Evolutionary conservation across 1,140 invertebrate genomes (phyloP), one percentile per base, ranked within the genome.

Genomic region (Pteromalus puparum): DNA sequence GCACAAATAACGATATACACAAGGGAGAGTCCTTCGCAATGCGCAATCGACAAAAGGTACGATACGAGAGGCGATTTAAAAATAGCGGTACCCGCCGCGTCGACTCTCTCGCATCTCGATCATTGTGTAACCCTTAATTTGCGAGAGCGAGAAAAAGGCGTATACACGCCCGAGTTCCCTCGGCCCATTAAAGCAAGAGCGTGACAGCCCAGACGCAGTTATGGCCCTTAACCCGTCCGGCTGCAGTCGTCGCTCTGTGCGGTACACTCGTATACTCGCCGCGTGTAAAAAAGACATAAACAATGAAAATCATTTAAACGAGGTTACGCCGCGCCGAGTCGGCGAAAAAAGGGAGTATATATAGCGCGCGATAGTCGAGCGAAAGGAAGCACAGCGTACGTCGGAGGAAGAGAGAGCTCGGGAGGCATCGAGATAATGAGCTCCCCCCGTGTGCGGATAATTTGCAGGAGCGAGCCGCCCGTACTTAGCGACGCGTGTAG

Each of bases 401-500:
- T 18, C 53, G 18, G 53, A n/a, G 21, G 21, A n/a, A 61, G 53
- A 61, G 53, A 18, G 53, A 61, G 21, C 42, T 46, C 30, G 30
- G 30, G 30, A 34, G 30, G 48, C 53, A 61, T 61, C 53, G 6
- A 61, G 53, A 61, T 61, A 61, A 61, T 61, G 53, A 61, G 53
- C 12, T 61, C 53, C 53, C 53, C 53, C 21, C 18, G 53, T 4
- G 46, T 9, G 15, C 15, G 46, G 15, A 61, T 61, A 61, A 61
- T 61, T 61, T 4, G 53, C 53, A 6, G 48, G 48, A 53, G 53
- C 53, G 53, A 61, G 53, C 1, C 53, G 53, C 7, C 53, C 53
- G 53, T 61, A 61, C 53, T 61, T 61, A 61, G 53, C 53, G 53
- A 61, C 53, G 53, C 53, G 53, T 61, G 53, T 61, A 61, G 53